Percentiles rank a stretch among this genome's conserved stretches.
Conservation (phyloP, 2,888 invertebrate species). For the Amphipoea lucens region DNA sequence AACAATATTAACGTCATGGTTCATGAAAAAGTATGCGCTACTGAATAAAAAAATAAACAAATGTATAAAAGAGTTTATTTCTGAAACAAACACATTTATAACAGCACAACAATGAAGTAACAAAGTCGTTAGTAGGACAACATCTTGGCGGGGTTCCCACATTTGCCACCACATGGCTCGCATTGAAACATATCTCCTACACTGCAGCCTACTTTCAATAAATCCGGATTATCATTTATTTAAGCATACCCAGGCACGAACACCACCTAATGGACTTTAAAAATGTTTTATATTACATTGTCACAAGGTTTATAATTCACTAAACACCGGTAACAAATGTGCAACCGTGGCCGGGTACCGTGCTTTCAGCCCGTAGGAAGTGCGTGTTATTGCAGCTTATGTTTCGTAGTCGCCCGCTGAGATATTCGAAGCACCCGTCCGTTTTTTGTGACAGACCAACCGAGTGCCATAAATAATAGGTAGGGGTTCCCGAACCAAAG, state of each 20-base stretch:
- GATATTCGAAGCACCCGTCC: slow-evolving; percentile 89
- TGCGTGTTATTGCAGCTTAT: slow-evolving; percentile 90
- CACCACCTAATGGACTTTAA: slow-evolving; percentile 63
- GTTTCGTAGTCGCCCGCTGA: slow-evolving; percentile 89
- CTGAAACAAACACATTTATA: slow-evolving; percentile 74
- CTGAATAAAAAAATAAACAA: slow-evolving; percentile 59
- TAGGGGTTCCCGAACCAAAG: slow-evolving; percentile 87
- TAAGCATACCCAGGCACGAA: slow-evolving; percentile 76
- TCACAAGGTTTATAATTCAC: slow-evolving; percentile 77
- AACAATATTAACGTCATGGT: slow-evolving; percentile 31
- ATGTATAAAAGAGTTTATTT: slow-evolving; percentile 68
- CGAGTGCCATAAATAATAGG: slow-evolving; percentile 90
- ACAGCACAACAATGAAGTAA: slow-evolving; percentile 86
- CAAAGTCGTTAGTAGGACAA: slow-evolving; percentile 87
- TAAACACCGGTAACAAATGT: slow-evolving; percentile 73
- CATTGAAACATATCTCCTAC: slow-evolving; percentile 83
- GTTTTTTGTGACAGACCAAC: slow-evolving; percentile 90
- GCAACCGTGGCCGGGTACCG: slow-evolving; percentile 75
- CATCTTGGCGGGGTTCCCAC: slow-evolving; percentile 90
- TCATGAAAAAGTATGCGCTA: slow-evolving; percentile 41
- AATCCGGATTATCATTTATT: slow-evolving; percentile 88
- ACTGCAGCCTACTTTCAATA: slow-evolving; percentile 86
- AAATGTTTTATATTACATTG: slow-evolving; percentile 75
- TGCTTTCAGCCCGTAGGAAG: slow-evolving; percentile 85
- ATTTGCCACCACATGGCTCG: slow-evolving; percentile 88